Conservation (phyloP, 2,797 vertebrate genomes). For the Peromyscus aztecus region DNA sequence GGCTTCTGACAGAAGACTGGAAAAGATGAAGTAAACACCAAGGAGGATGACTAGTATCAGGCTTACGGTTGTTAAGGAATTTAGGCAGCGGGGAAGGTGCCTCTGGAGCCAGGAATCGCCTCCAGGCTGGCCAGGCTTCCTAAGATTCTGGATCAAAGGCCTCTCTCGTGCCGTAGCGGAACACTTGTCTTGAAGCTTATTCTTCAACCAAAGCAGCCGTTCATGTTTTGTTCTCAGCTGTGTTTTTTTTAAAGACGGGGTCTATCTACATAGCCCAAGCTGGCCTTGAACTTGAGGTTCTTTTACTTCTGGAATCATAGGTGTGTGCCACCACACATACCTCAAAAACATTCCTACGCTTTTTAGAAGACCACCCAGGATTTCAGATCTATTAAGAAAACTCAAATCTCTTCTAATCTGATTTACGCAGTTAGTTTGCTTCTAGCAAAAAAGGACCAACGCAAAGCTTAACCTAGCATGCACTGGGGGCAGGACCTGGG, state of each 20-base stretch:
- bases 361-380: slow-evolving; percentile 13
- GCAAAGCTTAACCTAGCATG: slow-evolving; percentile 44
- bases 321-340: neutral
- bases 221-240: neutral
- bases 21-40: slow-evolving; percentile 42
- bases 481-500: neutral
- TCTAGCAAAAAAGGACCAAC: slow-evolving; percentile 32
- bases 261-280: neutral
- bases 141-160: neutral
- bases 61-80: neutral
- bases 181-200: neutral
- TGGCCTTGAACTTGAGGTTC: neutral
- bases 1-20: slow-evolving; percentile 22
- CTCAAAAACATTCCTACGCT: slow-evolving; percentile 4
- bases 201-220: neutral
- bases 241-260: neutral
- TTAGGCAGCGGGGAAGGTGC: slow-evolving; percentile 6
- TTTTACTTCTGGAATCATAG: neutral
- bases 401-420: neutral
- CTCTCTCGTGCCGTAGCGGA: neutral
- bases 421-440: slow-evolving; percentile 43
- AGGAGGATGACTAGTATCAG: slow-evolving; percentile 18
- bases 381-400: slow-evolving; percentile 39
- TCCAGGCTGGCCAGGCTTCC: neutral
- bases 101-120: slow-evolving; percentile 26